Conservation (phyloP, 2,888 invertebrate genomes). For the Catocala fraxini region DNA sequence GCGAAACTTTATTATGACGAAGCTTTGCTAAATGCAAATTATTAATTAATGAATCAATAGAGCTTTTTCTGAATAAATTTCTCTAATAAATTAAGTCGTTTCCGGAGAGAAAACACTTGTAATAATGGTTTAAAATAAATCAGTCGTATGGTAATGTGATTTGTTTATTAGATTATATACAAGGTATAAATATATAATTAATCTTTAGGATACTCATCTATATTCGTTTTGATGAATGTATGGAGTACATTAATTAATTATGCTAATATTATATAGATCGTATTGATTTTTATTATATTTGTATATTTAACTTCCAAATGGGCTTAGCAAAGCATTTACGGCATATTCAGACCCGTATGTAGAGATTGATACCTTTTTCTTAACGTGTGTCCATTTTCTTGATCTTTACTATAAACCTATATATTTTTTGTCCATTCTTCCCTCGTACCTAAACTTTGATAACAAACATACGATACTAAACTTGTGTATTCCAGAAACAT, state of each 20-base stretch:
- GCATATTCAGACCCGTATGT: too few species aligned
- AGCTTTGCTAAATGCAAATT: slow-evolving; percentile 7
- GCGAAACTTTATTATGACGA: slow-evolving; percentile 10
- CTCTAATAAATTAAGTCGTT: slow-evolving; percentile 30
- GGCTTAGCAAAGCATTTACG: too few species aligned
- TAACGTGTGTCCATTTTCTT: too few species aligned
- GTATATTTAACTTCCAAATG: too few species aligned
- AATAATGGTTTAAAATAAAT: slow-evolving; percentile 25
- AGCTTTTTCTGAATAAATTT: slow-evolving; percentile 17
- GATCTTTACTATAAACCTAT: too few species aligned
- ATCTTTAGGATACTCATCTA: slow-evolving; percentile 14
- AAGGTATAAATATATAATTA: slow-evolving; percentile 17
- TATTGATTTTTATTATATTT: not conserved
- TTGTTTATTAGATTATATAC: slow-evolving; percentile 16
- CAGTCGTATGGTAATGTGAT: slow-evolving; percentile 1
- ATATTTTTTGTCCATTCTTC: too few species aligned
- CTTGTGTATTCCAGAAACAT: too few species aligned
- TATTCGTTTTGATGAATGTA: not conserved
- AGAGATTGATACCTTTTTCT: too few species aligned
- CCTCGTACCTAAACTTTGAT: too few species aligned
- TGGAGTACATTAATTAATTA: not conserved
- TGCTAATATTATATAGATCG: not conserved
- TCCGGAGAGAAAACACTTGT: slow-evolving; percentile 12
- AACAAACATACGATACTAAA: too few species aligned
- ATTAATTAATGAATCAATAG: slow-evolving; percentile 17